These are phyloP conservation scores for Psittacula derbiana DNA, from an alignment of 2,797 vertebrate genomes.

Conservation along the genomic window DNA sequence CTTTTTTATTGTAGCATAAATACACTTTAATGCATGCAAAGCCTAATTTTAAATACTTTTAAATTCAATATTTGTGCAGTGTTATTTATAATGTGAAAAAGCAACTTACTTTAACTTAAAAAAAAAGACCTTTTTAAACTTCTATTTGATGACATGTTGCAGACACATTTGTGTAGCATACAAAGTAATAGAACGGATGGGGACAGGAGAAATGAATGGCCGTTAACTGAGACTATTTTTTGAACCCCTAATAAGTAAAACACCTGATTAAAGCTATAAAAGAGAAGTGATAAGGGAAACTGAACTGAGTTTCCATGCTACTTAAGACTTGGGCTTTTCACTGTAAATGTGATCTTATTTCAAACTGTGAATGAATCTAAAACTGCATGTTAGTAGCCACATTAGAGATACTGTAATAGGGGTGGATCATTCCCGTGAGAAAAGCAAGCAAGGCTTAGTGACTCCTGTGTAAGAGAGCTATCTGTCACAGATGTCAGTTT, in stretches of 20 bases:
- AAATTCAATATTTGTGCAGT: background rate
- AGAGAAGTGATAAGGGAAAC: constrained; percentile 77
- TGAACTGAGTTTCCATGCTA: constrained; percentile 82
- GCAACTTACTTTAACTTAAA: background rate
- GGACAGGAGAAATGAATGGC: constrained; percentile 2
- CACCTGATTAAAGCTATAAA: constrained; percentile 71
- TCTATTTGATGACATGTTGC: background rate
- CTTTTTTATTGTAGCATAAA: background rate
- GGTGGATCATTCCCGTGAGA: constrained; percentile 80
- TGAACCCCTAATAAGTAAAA: constrained; percentile 73
- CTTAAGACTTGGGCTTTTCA: constrained; percentile 84
- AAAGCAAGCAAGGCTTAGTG: constrained; percentile 78
- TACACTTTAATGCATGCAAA: background rate
- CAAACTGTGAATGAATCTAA: constrained; percentile 78
- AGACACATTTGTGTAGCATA: background rate
- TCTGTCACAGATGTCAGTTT: constrained; percentile 81
- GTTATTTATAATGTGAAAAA: background rate
- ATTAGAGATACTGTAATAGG: constrained; percentile 82
- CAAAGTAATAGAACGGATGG: background rate
- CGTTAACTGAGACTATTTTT: constrained; percentile 65
- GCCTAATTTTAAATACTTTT: background rate
- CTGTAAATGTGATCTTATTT: constrained; percentile 84
- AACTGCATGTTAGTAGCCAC: constrained; percentile 74
- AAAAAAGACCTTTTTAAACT: background rate
- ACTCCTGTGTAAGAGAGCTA: constrained; percentile 81